These are phyloP conservation scores for Excalfactoria chinensis DNA, from an alignment of 2,113 vertebrate genomes.

Conservation along the genomic window DNA sequence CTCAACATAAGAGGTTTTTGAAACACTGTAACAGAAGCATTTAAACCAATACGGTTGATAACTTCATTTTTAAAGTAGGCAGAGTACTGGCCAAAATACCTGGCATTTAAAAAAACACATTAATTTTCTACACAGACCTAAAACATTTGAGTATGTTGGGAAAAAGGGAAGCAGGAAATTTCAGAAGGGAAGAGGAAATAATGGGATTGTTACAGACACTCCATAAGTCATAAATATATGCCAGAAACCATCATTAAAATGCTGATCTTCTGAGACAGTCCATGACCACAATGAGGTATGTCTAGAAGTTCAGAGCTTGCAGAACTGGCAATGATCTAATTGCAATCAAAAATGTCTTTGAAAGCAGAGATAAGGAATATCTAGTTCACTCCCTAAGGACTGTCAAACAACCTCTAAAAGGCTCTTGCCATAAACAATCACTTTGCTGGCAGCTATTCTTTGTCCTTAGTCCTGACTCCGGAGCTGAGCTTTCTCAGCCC, in stretches of 20 bases:
- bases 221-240: neutral
- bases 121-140: neutral
- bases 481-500: neutral
- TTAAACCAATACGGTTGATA: neutral
- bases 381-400: neutral
- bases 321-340: neutral
- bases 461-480: neutral
- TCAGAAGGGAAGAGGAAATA: neutral
- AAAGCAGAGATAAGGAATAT: neutral
- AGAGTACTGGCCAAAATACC: neutral
- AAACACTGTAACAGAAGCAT: neutral
- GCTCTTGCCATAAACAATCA: neutral
- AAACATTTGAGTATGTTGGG: neutral
- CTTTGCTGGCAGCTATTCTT: neutral
- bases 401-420: neutral
- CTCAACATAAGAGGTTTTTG: neutral
- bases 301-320: neutral
- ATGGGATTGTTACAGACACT: neutral
- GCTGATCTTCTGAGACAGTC: neutral
- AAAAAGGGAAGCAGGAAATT: neutral
- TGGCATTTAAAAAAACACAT: neutral
- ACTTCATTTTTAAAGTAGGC: neutral
- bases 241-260: neutral
- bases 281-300: neutral
- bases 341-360: neutral